phyloP scores from a whole-genome alignment of 2,113 vertebrate species.

The Engystomops pustulosus region DNA sequence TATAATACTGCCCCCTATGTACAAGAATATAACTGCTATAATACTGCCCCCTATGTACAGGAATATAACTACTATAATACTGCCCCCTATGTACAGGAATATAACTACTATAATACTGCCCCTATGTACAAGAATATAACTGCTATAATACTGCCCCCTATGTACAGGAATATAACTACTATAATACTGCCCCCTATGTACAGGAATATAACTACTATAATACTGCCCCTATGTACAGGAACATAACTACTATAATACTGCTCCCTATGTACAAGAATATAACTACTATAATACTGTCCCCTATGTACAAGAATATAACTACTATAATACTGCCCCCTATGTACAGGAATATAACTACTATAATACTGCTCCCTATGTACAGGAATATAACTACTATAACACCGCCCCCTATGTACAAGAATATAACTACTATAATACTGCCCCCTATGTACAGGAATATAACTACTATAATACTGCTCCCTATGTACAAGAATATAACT shows the following conservation, averaged over 20 bases:
- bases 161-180: neutral
- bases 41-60: neutral
- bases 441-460: slow-evolving; percentile 4
- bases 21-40: slow-evolving; percentile 11
- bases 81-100: neutral
- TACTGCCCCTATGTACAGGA: neutral
- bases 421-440: slow-evolving; percentile 3
- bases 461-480: slow-evolving; percentile 21
- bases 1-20: slow-evolving; percentile 2
- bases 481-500: neutral
- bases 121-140: slow-evolving; percentile 6
- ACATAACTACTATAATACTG: neutral
- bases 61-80: slow-evolving; percentile 20
- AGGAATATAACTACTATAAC: slow-evolving; percentile 14
- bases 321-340: neutral
- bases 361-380: neutral
- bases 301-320: slow-evolving; percentile 8
- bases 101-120: slow-evolving; percentile 13
- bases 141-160: neutral
- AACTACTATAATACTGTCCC: slow-evolving; percentile 17
- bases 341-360: slow-evolving; percentile 10
- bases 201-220: neutral
- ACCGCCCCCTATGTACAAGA: neutral
- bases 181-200: neutral
- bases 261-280: neutral